phyloP scores from a whole-genome alignment of 2,113 vertebrate species.

The Hyla sarda region DNA sequence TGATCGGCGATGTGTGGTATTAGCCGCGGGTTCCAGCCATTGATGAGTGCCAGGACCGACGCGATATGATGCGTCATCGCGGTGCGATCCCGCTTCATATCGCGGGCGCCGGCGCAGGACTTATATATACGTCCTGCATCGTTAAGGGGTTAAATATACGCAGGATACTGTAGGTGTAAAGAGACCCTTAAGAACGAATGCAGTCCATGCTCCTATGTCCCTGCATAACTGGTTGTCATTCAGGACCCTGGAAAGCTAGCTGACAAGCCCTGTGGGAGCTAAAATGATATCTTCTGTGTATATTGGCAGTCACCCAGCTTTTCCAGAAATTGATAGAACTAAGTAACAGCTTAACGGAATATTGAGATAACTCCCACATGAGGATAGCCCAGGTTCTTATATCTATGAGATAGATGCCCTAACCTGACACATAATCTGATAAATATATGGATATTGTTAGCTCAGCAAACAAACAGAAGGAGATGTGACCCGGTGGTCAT shows the following conservation, averaged over 20 bases:
- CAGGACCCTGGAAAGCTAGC: not conserved
- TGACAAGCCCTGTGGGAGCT: not conserved
- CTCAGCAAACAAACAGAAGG: constrained; percentile 9
- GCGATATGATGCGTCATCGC: no score
- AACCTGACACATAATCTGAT: not conserved
- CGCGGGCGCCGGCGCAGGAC: no score
- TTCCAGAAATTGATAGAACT: not conserved
- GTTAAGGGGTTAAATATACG: no score
- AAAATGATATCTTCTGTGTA: not conserved
- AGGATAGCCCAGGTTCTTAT: not conserved
- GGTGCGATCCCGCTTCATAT: no score
- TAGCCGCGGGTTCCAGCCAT: no score
- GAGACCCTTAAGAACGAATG: not conserved
- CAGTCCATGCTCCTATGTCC: not conserved
- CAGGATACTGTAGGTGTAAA: no score
- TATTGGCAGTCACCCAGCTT: not conserved
- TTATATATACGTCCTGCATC: no score
- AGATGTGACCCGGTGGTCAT: constrained; percentile 42
- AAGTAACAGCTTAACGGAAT: not conserved
- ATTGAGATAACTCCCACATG: not conserved
- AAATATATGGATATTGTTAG: constrained; percentile 10
- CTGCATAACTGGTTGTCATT: not conserved
- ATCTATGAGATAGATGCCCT: not conserved
- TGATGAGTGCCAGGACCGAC: no score
- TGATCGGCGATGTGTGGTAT: no score